These are phyloP conservation scores for Platyscapa corneri DNA, from an alignment of 1,140 invertebrate species.

Conservation along the genomic window DNA sequence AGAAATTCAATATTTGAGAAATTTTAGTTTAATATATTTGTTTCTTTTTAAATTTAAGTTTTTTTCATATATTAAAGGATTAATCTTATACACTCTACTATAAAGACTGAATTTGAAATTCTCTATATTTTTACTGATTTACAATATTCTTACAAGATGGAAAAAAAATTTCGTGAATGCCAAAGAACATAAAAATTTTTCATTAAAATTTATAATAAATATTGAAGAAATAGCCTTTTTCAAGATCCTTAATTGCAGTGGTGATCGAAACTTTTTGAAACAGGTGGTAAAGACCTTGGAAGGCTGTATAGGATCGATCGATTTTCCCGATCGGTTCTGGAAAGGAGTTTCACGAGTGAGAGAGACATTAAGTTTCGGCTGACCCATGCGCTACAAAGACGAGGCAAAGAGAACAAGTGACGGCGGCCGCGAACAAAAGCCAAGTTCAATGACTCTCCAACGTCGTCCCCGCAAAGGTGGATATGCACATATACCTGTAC, in stretches of 20 bases:
- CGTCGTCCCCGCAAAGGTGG: not conserved
- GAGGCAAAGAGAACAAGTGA: conserved; percentile 10
- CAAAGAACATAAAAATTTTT: no score
- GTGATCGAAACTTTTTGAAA: conserved; percentile 42
- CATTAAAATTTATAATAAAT: no score
- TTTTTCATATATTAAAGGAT: no score
- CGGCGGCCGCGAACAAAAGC: conserved; percentile 72
- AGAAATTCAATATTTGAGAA: no score
- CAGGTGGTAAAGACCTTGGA: conserved; percentile 74
- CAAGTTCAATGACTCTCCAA: conserved; percentile 60
- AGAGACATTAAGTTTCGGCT: not conserved
- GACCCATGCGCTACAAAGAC: not conserved
- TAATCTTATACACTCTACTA: no score
- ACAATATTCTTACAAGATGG: no score
- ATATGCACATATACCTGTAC: conserved; percentile 4
- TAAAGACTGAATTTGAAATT: no score
- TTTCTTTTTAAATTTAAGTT: no score
- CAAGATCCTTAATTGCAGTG: not conserved
- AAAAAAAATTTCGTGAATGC: no score
- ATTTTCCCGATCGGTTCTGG: not conserved
- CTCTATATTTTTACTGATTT: no score
- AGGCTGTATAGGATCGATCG: conserved; percentile 50
- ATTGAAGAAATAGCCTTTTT: not conserved
- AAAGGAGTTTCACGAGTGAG: not conserved
- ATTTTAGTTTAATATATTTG: no score